Conservation (phyloP, 2,888 invertebrate species). For the Blera fallax region DNA sequence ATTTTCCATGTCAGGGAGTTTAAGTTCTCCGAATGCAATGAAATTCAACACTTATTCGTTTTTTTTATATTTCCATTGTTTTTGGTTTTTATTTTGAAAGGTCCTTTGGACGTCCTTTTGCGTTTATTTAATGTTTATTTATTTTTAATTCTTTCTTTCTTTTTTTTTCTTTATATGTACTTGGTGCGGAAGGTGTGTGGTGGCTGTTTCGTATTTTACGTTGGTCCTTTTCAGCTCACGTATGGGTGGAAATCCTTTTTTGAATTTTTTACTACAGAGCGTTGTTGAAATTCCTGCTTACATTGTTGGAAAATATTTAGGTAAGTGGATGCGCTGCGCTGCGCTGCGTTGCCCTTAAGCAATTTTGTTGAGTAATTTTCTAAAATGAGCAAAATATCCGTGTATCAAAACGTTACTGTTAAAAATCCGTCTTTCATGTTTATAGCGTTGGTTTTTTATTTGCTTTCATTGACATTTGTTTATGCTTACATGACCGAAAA, state of each 20-base stretch:
- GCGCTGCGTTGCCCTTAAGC: neutral
- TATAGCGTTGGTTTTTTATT: neutral
- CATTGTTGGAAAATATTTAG: conserved; percentile 83
- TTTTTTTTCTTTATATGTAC: conserved; percentile 72
- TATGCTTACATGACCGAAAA: neutral
- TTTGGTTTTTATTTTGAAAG: conserved; percentile 9
- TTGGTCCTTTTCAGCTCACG: conserved; percentile 83
- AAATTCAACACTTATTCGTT: conserved; percentile 66
- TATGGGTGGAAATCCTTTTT: conserved; percentile 85
- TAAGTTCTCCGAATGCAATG: conserved; percentile 62
- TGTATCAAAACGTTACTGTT: neutral
- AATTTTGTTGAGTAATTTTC: conserved; percentile 27
- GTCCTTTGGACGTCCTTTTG: conserved; percentile 48
- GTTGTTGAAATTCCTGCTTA: conserved; percentile 86
- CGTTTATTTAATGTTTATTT: conserved; percentile 32
- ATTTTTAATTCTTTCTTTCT: neutral
- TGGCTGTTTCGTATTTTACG: conserved; percentile 83
- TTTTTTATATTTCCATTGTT: conserved; percentile 16
- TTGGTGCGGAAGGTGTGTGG: conserved; percentile 81
- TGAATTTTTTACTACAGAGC: conserved; percentile 86
- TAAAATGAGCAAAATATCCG: neutral
- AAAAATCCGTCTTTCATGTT: neutral
- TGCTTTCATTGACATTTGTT: neutral
- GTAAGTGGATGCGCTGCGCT: conserved; percentile 75
- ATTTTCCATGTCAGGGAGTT: conserved; percentile 70